Conservation (phyloP, 2,888 invertebrate genomes). For the Calameuta filiformis region DNA sequence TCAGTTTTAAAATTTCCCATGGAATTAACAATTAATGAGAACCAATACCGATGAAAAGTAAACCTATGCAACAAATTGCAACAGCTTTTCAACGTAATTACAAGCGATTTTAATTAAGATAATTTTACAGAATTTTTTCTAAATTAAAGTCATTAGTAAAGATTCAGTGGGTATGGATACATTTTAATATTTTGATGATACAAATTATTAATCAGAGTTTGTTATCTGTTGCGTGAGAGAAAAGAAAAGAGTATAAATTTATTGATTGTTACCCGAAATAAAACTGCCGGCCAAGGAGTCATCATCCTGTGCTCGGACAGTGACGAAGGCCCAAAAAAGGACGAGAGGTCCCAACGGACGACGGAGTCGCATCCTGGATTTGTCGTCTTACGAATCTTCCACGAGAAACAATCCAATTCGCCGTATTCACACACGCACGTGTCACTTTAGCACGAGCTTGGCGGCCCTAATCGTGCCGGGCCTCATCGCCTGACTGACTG, state of each 20-base stretch:
- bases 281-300: slow-evolving; percentile 86
- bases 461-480: slow-evolving; percentile 55
- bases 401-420: slow-evolving; percentile 6
- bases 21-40: background rate
- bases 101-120: background rate
- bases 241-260: slow-evolving; percentile 4
- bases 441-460: slow-evolving; percentile 49
- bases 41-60: background rate
- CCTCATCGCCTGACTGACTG: slow-evolving; percentile 59
- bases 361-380: slow-evolving; percentile 6
- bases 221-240: background rate
- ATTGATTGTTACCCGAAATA: slow-evolving; percentile 74
- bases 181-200: background rate
- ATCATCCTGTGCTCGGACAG: slow-evolving; percentile 68
- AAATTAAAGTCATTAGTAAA: background rate
- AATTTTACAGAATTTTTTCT: background rate
- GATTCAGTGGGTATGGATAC: background rate
- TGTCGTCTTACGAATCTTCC: slow-evolving; percentile 8
- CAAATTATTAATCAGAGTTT: background rate
- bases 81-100: background rate
- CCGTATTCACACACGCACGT: slow-evolving; percentile 13
- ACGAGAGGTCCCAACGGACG: slow-evolving; percentile 31
- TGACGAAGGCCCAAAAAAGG: slow-evolving; percentile 39
- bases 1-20: background rate
- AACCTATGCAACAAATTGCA: background rate